Evolutionary conservation across 1,140 invertebrate genomes (phyloP).

Genomic region (Hypsibius dujardini): DNA sequence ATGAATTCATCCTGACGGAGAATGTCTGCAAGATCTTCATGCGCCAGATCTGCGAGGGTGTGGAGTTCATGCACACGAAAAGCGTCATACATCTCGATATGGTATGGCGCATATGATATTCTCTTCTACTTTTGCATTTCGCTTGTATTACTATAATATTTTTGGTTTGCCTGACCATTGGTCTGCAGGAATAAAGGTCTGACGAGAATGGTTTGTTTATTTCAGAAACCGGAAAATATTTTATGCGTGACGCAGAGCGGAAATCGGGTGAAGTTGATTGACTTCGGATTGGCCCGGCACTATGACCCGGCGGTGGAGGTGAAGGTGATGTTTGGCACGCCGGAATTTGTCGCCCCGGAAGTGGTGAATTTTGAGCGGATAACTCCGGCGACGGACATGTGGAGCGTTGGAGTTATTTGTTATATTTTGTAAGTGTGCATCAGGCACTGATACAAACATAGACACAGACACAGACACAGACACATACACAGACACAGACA

Average conservation of each 20-base stretch:
- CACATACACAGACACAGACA: too few relatives aligned
- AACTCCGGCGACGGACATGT: constrained; percentile 84
- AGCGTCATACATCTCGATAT: constrained; percentile 21
- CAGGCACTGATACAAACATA: too few relatives aligned
- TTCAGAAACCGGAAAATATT: constrained; percentile 77
- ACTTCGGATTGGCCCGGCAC: constrained; percentile 80
- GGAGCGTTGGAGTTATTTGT: constrained; percentile 90
- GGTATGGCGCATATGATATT: too few relatives aligned
- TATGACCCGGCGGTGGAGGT: constrained; percentile 79
- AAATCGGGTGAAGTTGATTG: constrained; percentile 92
- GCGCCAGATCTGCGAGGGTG: constrained; percentile 87
- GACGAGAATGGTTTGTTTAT: background rate
- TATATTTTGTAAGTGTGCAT: constrained; percentile 97
- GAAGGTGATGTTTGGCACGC: constrained; percentile 83
- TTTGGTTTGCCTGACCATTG: constrained; percentile 4
- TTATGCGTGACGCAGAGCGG: constrained; percentile 78
- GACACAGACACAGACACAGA: too few relatives aligned
- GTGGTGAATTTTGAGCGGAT: constrained; percentile 95
- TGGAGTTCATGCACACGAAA: constrained; percentile 83
- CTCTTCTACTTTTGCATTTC: background rate
- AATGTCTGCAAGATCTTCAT: constrained; percentile 84
- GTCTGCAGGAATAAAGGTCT: background rate
- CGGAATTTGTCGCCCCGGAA: constrained; percentile 94
- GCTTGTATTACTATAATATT: background rate
- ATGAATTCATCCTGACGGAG: constrained; percentile 90